Percentiles rank a stretch among this genome's conserved stretches.
Evolutionary conservation across 2,888 invertebrate genomes (phyloP).

Genomic region (Sinhomidia bicolor): DNA sequence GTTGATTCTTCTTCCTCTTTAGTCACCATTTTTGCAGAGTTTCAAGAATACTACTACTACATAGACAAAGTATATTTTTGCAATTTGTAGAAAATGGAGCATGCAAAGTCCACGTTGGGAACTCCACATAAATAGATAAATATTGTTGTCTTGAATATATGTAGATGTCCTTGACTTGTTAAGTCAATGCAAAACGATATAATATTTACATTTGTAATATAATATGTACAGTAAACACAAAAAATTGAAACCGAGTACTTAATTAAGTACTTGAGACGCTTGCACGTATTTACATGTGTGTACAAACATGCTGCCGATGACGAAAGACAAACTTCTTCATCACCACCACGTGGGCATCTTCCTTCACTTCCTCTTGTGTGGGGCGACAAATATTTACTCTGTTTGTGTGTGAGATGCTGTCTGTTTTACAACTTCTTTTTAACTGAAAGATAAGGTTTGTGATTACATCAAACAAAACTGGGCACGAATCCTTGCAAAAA

Average conservation of each 20-base stretch:
- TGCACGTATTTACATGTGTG: slow-evolving; percentile 26
- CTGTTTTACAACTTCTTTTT: slow-evolving; percentile 18
- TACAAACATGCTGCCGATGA: not conserved
- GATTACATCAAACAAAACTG: slow-evolving; percentile 34
- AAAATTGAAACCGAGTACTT: not conserved
- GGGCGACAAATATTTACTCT: slow-evolving; percentile 55
- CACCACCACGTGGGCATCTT: slow-evolving; percentile 35
- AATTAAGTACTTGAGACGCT: too few species aligned
- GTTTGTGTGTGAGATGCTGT: not conserved
- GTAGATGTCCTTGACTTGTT: slow-evolving; percentile 32
- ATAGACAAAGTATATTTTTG: too few species aligned
- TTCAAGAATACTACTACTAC: not conserved
- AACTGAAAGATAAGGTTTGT: slow-evolving; percentile 20
- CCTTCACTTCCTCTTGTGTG: slow-evolving; percentile 16
- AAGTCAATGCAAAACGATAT: not conserved
- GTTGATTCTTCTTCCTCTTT: not conserved
- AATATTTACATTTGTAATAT: not conserved
- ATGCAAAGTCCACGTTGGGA: not conserved
- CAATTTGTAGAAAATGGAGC: not conserved
- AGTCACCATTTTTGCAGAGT: not conserved
- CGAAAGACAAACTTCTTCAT: slow-evolving; percentile 32
- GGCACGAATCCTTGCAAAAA: slow-evolving; percentile 4
- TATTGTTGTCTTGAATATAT: not conserved
- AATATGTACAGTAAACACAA: slow-evolving; percentile 14
- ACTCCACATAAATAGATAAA: not conserved